Evolutionary conservation across 64 coral and sea anemone genomes (phyloP).

Genomic region (Trachythela sp.): DNA sequence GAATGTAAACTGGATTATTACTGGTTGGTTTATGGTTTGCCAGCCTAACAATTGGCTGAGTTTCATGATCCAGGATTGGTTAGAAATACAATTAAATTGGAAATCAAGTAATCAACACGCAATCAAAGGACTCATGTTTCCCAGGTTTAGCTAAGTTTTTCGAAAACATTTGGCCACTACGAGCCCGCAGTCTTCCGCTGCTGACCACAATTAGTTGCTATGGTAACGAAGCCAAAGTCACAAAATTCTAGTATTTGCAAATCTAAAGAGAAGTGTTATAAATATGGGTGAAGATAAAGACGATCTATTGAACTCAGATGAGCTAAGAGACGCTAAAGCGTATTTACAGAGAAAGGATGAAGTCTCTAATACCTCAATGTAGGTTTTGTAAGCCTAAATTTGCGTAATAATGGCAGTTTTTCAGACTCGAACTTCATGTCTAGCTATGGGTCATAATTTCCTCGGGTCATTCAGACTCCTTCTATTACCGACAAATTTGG

Average conservation of each 20-base stretch:
- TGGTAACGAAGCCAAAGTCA: neutral
- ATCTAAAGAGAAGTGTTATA: neutral
- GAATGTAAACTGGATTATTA: too few species aligned
- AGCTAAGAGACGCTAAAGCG: neutral
- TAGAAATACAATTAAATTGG: too few species aligned
- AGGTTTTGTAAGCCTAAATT: neutral
- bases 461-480: neutral
- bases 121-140: too few species aligned
- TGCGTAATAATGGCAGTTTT: neutral
- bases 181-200: neutral
- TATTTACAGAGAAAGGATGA: neutral
- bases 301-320: neutral
- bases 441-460: neutral
- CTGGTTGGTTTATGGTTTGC: too few species aligned
- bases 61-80: too few species aligned
- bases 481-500: too few species aligned
- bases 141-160: too few species aligned
- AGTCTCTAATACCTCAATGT: neutral
- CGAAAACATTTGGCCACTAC: too few species aligned
- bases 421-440: neutral
- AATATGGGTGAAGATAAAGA: neutral
- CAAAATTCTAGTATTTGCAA: neutral
- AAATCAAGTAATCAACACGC: too few species aligned
- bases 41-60: too few species aligned
- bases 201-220: neutral